These are phyloP conservation scores for Clitarchus hookeri DNA, from an alignment of 2,888 invertebrate genomes.

Conservation along the genomic window DNA sequence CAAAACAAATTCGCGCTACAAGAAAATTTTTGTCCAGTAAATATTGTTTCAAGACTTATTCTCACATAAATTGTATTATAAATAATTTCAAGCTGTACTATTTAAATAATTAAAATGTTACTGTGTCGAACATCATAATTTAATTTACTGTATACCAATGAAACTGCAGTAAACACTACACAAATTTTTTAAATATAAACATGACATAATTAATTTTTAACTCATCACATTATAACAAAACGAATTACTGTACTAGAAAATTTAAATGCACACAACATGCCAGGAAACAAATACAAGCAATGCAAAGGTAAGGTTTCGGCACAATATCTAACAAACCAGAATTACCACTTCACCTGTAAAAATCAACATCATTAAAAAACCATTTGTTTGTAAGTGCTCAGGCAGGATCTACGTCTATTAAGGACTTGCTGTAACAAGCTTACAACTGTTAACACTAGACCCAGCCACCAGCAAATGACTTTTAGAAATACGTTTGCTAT, in stretches of 20 bases:
- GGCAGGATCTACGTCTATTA: not conserved
- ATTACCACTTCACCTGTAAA: not conserved
- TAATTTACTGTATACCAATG: not conserved
- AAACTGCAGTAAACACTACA: not conserved
- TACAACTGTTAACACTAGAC: not conserved
- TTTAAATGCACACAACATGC: not conserved
- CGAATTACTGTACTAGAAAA: too few relatives aligned
- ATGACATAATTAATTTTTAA: too few relatives aligned
- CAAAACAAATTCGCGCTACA: too few relatives aligned
- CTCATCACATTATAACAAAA: too few relatives aligned
- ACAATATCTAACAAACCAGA: not conserved
- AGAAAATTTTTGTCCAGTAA: too few relatives aligned
- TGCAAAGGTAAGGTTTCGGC: not conserved
- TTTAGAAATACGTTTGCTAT: not conserved
- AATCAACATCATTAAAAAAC: not conserved
- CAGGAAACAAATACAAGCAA: not conserved
- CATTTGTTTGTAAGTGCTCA: conserved; percentile 14
- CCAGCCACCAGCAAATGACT: not conserved
- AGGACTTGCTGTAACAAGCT: not conserved
- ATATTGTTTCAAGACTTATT: too few relatives aligned
- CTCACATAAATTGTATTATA: too few relatives aligned
- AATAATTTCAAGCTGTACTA: not conserved
- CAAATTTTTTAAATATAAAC: not conserved
- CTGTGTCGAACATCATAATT: too few relatives aligned
- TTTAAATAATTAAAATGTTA: not conserved